Base-by-base conservation (phyloP, 2,113 vertebrate species). In the Paracanthobrama guichenoti region DNA sequence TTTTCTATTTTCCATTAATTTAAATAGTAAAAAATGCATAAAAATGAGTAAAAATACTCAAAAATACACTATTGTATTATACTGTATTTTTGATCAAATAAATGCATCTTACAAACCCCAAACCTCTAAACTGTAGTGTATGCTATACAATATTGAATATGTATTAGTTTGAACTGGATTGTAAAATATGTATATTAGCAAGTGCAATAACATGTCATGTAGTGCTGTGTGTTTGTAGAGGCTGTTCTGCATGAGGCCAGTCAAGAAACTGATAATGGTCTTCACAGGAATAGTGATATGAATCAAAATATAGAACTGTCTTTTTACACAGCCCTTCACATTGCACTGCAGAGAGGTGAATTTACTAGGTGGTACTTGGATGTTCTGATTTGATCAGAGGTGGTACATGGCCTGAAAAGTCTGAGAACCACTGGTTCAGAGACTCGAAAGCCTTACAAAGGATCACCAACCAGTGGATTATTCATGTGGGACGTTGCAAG, bases 401-500 rank as follows among this genome's bases (percentile, higher is more conserved):
- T 50, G 60, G 9, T 79, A 26, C 22, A 24, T 78, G 35, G 31
- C 78, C 13, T 79, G 42, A 80, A 80, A 66, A 62, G 7, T 66
- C 62, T 31, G 60, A 48, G n/a, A 48, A 28, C 24, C 60, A 46
- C 42, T 80, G 78, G 44, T 44, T 80, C 46, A 79, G 55, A 48
- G 39, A 24, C 59, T 79, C 9, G 8, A 46, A 79, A 24, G 44
- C 13, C 79, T 67, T 50, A 35, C n/a, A 42, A 75, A 85, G 73
- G 64, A 57, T 82, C 72, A 28, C 44, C 4, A 12, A 31, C 11
- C 59, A 50, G 24, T 53, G 64, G 60, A 55, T 42, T 60, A 59
- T 77, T 82, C 24, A 62, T 85, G 83, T 57, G 57, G 35, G 74
- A 72, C 59, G 39, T 24, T 55, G 53, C n/a, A 42, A 77, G 69